phyloP scores from a whole-genome alignment of 2,888 invertebrate genomes.

The Drosophila kanekoi region DNA sequence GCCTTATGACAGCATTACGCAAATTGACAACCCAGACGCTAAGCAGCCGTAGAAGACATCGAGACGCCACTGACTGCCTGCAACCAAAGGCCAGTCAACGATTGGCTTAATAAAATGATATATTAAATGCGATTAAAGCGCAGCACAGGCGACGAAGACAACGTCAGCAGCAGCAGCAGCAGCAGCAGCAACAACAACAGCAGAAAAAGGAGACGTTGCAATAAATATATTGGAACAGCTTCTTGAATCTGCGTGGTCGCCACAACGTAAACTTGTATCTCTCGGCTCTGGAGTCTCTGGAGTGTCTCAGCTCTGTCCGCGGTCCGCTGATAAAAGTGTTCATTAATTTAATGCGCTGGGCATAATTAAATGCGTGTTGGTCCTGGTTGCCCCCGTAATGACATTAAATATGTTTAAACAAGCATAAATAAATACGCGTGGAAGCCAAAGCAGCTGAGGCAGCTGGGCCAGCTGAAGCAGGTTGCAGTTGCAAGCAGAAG shows the following conservation, averaged over 20 bases:
- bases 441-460: slow-evolving; percentile 3
- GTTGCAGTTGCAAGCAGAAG: neutral
- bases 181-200: slow-evolving; percentile 16
- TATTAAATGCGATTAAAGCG: slow-evolving; percentile 79
- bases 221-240: slow-evolving; percentile 76
- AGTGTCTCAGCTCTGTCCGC: slow-evolving; percentile 16
- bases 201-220: slow-evolving; percentile 53
- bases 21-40: slow-evolving; percentile 67
- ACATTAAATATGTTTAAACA: slow-evolving; percentile 81
- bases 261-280: slow-evolving; percentile 35
- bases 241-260: slow-evolving; percentile 42
- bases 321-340: slow-evolving; percentile 67
- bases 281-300: neutral
- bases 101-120: slow-evolving; percentile 79
- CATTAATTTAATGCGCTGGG: slow-evolving; percentile 77
- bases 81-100: slow-evolving; percentile 28
- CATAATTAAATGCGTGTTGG: slow-evolving; percentile 79
- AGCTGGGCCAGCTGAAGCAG: slow-evolving; percentile 3
- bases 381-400: slow-evolving; percentile 72
- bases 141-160: slow-evolving; percentile 48
- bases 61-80: slow-evolving; percentile 2
- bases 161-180: slow-evolving; percentile 26
- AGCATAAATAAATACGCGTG: slow-evolving; percentile 73
- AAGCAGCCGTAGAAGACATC: slow-evolving; percentile 34
- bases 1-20: slow-evolving; percentile 78